These are phyloP conservation scores for Nematolebias whitei DNA, from an alignment of 2,113 vertebrate species.

Conservation along the genomic window DNA sequence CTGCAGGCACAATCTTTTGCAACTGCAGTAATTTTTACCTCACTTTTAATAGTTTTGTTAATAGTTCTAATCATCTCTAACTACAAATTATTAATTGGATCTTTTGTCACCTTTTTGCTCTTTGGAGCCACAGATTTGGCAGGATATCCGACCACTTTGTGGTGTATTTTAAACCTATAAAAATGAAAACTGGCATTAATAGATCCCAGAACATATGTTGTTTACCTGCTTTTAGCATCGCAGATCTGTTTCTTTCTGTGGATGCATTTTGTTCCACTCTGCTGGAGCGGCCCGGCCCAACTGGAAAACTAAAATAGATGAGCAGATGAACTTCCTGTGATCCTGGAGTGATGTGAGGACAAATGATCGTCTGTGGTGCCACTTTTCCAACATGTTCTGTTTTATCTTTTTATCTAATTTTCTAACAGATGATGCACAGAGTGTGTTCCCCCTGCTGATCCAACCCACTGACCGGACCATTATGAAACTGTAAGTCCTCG, in stretches of 20 bases:
- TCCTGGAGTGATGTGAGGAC: slow-evolving; percentile 18
- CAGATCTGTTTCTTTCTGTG: neutral
- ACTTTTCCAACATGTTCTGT: slow-evolving; percentile 26
- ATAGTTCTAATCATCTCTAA: too few relatives aligned
- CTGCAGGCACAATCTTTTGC: too few relatives aligned
- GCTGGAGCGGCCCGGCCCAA: slow-evolving; percentile 9
- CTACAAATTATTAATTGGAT: too few relatives aligned
- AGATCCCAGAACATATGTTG: neutral
- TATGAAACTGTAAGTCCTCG: slow-evolving; percentile 1
- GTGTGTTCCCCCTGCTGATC: neutral
- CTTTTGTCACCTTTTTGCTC: too few relatives aligned
- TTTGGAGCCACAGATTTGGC: too few relatives aligned
- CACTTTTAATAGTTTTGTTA: too few relatives aligned
- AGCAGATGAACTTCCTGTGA: slow-evolving; percentile 37
- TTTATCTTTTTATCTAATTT: slow-evolving; percentile 35
- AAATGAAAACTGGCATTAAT: neutral
- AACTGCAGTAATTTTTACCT: too few relatives aligned
- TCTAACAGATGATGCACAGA: slow-evolving; percentile 46
- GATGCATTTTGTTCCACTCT: neutral
- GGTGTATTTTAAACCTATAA: neutral
- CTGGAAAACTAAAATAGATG: slow-evolving; percentile 58
- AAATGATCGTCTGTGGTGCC: slow-evolving; percentile 17
- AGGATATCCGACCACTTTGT: too few relatives aligned
- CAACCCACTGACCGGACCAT: neutral
- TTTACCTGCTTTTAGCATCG: neutral